These are phyloP conservation scores for Arge pagana DNA, from an alignment of 2,888 invertebrate species.

Conservation along the genomic window DNA sequence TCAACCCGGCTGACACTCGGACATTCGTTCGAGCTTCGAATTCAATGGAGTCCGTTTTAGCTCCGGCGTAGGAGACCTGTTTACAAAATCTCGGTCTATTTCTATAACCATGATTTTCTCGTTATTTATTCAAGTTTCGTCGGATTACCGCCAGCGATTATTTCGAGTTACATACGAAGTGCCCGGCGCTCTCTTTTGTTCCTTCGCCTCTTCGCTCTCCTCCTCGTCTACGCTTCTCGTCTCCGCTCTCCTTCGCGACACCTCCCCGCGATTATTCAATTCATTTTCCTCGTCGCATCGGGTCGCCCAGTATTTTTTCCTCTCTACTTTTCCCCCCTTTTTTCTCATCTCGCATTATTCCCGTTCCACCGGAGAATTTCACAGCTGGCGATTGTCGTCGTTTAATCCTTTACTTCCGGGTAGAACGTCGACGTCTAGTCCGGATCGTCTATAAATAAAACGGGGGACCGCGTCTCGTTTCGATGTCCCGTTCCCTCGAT, in stretches of 20 bases:
- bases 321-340: too few species aligned
- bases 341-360: too few species aligned
- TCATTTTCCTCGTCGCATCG: too few species aligned
- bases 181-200: too few species aligned
- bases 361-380: slow-evolving; percentile 10
- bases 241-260: too few species aligned
- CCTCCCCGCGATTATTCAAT: too few species aligned
- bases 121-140: slow-evolving; percentile 53
- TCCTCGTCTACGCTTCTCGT: too few species aligned
- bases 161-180: too few species aligned
- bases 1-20: slow-evolving; percentile 52
- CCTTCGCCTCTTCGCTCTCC: too few species aligned
- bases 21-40: slow-evolving; percentile 58
- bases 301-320: too few species aligned
- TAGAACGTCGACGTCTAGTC: neutral
- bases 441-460: neutral
- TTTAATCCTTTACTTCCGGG: slow-evolving; percentile 20
- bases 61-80: slow-evolving; percentile 48
- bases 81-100: slow-evolving; percentile 50
- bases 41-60: slow-evolving; percentile 59
- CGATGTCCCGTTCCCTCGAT: slow-evolving; percentile 34
- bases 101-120: slow-evolving; percentile 39
- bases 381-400: slow-evolving; percentile 16
- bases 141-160: neutral
- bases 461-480: too few species aligned